phyloP scores from a whole-genome alignment of 2,888 invertebrate species.

The Drosophila diplacantha region DNA sequence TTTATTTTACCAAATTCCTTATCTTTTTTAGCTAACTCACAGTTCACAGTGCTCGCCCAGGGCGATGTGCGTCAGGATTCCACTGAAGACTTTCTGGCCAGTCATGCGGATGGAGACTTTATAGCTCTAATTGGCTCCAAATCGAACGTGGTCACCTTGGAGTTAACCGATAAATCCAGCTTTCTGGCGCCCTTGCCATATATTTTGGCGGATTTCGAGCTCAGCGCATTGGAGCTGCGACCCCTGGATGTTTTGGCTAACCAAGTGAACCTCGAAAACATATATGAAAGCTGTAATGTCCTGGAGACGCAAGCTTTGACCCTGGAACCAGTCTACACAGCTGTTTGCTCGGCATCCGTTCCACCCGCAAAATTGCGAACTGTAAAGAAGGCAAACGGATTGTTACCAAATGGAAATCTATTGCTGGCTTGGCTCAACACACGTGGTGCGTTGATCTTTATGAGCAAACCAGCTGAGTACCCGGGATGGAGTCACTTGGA shows the following conservation, averaged over 20 bases:
- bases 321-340: constrained; percentile 67
- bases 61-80: constrained; percentile 59
- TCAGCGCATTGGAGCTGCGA: constrained; percentile 23
- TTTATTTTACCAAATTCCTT: not conserved
- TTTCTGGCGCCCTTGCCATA: constrained; percentile 58
- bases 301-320: constrained; percentile 67
- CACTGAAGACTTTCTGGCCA: constrained; percentile 56
- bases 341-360: constrained; percentile 55
- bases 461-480: constrained; percentile 40
- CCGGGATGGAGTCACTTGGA: constrained; percentile 51
- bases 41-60: constrained; percentile 56
- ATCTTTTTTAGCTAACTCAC: constrained; percentile 3
- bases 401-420: constrained; percentile 30
- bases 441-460: constrained; percentile 65
- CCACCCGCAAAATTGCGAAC: constrained; percentile 43
- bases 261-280: constrained; percentile 49
- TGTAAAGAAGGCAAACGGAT: constrained; percentile 45
- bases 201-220: constrained; percentile 39
- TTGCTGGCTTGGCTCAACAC: constrained; percentile 62
- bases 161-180: constrained; percentile 51
- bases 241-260: constrained; percentile 55
- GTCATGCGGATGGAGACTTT: constrained; percentile 36
- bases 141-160: constrained; percentile 55
- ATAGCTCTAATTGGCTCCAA: constrained; percentile 61
- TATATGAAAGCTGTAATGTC: constrained; percentile 57